Base-by-base conservation (phyloP, 1,140 invertebrate species). In the Eurytemora carolleeae region DNA sequence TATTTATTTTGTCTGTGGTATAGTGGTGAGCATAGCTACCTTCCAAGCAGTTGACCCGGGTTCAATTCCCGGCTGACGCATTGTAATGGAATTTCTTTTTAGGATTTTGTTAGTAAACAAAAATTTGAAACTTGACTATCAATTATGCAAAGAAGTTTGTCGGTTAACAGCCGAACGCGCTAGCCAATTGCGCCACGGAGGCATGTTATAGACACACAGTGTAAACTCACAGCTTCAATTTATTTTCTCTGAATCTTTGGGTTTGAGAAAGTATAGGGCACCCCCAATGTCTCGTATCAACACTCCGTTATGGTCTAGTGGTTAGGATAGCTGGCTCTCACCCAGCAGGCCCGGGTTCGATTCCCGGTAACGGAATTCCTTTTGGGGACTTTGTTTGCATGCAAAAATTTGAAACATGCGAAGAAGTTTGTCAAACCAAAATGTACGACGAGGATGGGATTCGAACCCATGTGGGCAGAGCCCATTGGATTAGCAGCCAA, bases 371-470 rank as follows among this genome's bases (percentile, higher is more conserved):
- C n/a, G 31, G 31, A 44, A 44, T 44, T 44, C 31, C 31, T 12
- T 44, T 44, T 44, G 31, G n/a, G 31, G n/a, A 44, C n/a, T 7
- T 44, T 44, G 7, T 44, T 44, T 44, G 31, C 7, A 12, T 44
- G 31, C 31, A 44, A 44, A 44, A 44, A 44, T 44, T 7, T n/a
- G n/a, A 44, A 7, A 44, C 7, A 44, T 44, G n/a, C 31, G n/a
- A 44, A 44, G 7, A n/a, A 44, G n/a, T n/a, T n/a, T n/a, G n/a
- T n/a, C n/a, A n/a, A n/a, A n/a, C n/a, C 31, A 59, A 59, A 59
- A 19, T 44, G 20, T 17, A 53, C 59, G 59, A 61, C 26, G 59
- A 20, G 22, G 53, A 55, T 56, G 59, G 31, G 31, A 44, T 44
- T 44, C 31, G 31, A 44, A 44, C 31, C 31, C 31, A 44, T 44